These are phyloP conservation scores for Melanocharis versteri DNA, from an alignment of 2,113 vertebrate genomes.

Conservation along the genomic window DNA sequence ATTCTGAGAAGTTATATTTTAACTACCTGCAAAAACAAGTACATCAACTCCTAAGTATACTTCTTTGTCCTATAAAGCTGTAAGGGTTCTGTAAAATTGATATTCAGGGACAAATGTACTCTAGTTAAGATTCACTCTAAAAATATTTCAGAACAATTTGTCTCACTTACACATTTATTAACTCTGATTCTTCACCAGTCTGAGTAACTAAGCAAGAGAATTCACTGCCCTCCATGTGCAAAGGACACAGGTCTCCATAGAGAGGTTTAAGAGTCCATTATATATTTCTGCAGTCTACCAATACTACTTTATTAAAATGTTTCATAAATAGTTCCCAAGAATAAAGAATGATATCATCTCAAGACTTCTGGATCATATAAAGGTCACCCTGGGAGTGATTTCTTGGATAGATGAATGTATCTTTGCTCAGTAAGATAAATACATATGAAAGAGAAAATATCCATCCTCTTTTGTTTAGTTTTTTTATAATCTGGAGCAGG, in stretches of 20 bases:
- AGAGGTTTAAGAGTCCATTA: neutral
- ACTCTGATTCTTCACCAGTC: constrained; percentile 11
- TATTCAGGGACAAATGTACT: constrained; percentile 35
- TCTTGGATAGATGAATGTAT: neutral
- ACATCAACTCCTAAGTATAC: constrained; percentile 14
- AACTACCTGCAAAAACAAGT: constrained; percentile 59
- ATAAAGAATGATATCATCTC: neutral
- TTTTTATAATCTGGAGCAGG: neutral
- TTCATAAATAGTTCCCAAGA: neutral
- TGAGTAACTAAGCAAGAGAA: constrained; percentile 3
- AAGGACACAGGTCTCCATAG: neutral
- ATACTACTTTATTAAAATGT: neutral
- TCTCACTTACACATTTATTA: constrained; percentile 38
- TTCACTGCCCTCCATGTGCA: neutral
- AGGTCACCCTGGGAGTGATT: neutral
- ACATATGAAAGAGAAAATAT: neutral
- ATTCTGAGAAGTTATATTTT: constrained; percentile 48
- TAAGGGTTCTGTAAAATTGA: constrained; percentile 14
- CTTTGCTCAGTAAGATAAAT: neutral
- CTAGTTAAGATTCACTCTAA: constrained; percentile 37
- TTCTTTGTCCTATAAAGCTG: constrained; percentile 14
- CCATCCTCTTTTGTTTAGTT: neutral
- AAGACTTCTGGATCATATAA: neutral
- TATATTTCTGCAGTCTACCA: neutral
- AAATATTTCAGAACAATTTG: constrained; percentile 62